A percentile compares a stretch with the other conserved stretches of the same genome.
Evolutionary conservation across 2,888 invertebrate genomes (phyloP).

Genomic region (Willowsia nigromaculata): DNA sequence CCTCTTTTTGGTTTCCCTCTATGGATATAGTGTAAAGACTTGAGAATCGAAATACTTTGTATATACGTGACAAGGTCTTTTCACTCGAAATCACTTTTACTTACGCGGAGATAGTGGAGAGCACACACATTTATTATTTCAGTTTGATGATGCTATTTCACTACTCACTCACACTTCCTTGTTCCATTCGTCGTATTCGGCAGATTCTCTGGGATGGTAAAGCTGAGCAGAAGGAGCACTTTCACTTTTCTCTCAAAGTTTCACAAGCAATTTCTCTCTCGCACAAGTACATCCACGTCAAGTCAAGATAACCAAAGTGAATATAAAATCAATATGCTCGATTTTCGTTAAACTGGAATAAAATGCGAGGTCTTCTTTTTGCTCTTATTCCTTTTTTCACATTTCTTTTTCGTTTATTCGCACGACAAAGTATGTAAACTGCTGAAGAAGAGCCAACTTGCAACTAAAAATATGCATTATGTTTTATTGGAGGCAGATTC

Average conservation of each 20-base stretch:
- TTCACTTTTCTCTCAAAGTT: slow-evolving; percentile 32
- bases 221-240: background rate
- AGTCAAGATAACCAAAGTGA: slow-evolving; percentile 26
- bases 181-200: background rate
- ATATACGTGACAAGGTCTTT: slow-evolving; percentile 39
- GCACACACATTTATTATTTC: slow-evolving; percentile 42
- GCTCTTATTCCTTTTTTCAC: background rate
- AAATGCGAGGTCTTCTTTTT: background rate
- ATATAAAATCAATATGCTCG: slow-evolving; percentile 29
- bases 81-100: slow-evolving; percentile 52
- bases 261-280: slow-evolving; percentile 39
- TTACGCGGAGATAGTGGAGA: background rate
- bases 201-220: background rate
- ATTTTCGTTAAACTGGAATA: background rate
- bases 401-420: background rate
- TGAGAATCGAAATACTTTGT: background rate
- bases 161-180: background rate
- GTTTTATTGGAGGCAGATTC: background rate
- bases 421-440: background rate
- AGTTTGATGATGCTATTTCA: slow-evolving; percentile 35
- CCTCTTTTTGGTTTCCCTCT: background rate
- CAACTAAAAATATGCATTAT: background rate
- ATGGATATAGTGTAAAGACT: background rate
- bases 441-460: background rate
- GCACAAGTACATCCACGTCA: background rate